These are phyloP conservation scores for Sphenodon punctatus DNA, from an alignment of 2,797 vertebrate species.

Conservation along the genomic window DNA sequence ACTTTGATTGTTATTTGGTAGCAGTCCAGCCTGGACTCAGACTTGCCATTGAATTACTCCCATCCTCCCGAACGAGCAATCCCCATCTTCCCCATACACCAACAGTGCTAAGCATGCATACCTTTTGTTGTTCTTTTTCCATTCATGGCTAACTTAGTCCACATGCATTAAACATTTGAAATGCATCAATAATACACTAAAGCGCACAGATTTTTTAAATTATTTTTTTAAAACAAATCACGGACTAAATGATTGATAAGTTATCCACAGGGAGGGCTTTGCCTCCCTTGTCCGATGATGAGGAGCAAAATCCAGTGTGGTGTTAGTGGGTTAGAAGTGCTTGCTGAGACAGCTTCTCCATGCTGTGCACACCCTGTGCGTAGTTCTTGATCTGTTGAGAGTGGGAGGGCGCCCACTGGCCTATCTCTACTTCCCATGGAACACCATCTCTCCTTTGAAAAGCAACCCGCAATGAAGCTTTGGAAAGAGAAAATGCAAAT, in stretches of 20 bases:
- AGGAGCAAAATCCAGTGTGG: not conserved
- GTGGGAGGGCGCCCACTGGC: no score
- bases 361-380: accelerated
- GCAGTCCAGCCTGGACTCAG: not conserved
- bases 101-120: not conserved
- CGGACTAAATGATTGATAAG: not conserved
- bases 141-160: accelerated
- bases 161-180: accelerated
- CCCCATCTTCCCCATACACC: not conserved
- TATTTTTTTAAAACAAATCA: not conserved
- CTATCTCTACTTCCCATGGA: not conserved
- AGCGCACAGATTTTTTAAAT: accelerated
- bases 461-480: conserved; percentile 53
- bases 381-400: not conserved
- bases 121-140: not conserved
- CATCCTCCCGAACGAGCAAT: not conserved
- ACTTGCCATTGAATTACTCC: not conserved
- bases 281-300: not conserved
- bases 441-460: conserved; percentile 41
- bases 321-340: not conserved
- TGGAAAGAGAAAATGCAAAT: conserved; percentile 37
- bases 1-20: accelerated
- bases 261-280: not conserved
- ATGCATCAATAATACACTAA: accelerated
- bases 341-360: accelerated